These are phyloP conservation scores for Brenthis daphne DNA, from an alignment of 2,888 invertebrate genomes.

Conservation along the genomic window DNA sequence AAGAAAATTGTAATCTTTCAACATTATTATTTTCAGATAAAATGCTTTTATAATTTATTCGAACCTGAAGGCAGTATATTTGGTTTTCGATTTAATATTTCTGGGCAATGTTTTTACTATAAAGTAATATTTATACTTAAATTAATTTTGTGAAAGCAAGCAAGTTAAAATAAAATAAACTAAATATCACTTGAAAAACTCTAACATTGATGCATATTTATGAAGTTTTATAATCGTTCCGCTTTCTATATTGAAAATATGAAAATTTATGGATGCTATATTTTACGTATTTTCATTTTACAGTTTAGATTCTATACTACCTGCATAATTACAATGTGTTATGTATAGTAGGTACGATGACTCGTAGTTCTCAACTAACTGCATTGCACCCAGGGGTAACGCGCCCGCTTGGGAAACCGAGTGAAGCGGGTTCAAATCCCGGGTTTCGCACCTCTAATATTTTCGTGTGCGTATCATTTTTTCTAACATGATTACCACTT, in stretches of 20 bases:
- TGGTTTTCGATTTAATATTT: not conserved
- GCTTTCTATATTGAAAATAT: not conserved
- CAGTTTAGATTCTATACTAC: not conserved
- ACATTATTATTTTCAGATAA: too few relatives aligned
- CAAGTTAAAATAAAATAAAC: not conserved
- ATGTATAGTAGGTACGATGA: too few relatives aligned
- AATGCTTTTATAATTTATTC: too few relatives aligned
- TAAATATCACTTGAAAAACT: not conserved
- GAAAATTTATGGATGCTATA: not conserved
- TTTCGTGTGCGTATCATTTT: too few relatives aligned
- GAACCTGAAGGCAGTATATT: too few relatives aligned
- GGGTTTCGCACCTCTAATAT: too few relatives aligned
- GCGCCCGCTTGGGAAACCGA: too few relatives aligned
- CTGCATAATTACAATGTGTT: too few relatives aligned
- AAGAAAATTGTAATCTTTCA: not conserved
- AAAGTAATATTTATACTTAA: not conserved
- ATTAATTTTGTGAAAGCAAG: not conserved
- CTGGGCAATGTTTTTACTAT: not conserved
- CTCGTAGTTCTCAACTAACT: too few relatives aligned
- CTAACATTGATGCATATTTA: constrained; percentile 2
- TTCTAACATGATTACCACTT: too few relatives aligned
- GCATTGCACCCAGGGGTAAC: too few relatives aligned
- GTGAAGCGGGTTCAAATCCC: too few relatives aligned
- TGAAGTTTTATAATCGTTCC: not conserved
- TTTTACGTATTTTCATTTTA: not conserved